Percentiles rank a stretch among this genome's conserved stretches.
Conservation (phyloP, 2,888 invertebrate species). For the Labia minor region DNA sequence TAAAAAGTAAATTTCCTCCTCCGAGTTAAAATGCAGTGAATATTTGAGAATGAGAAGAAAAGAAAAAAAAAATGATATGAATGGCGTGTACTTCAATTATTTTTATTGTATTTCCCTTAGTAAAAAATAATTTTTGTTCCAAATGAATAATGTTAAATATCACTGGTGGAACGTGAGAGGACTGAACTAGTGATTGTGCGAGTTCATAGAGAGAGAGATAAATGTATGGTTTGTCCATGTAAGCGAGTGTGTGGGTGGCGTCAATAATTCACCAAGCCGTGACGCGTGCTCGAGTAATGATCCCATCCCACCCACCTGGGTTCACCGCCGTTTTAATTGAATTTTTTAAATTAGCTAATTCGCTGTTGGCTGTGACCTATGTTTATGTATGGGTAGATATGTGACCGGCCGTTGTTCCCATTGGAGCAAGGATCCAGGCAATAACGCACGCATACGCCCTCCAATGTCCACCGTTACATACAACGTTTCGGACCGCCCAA, state of each 20-base stretch:
- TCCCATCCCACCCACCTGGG: not conserved
- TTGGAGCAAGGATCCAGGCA: not conserved
- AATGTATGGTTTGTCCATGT: not conserved
- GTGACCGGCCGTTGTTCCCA: not conserved
- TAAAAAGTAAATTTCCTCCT: no score
- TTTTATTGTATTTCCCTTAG: no score
- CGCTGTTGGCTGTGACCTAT: slow-evolving; percentile 1
- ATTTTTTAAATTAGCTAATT: slow-evolving; percentile 13
- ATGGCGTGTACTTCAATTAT: no score
- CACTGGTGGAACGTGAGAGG: no score
- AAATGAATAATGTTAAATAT: no score
- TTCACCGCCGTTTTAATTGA: slow-evolving; percentile 13
- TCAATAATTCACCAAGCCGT: slow-evolving; percentile 1
- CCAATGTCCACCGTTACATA: slow-evolving; percentile 5
- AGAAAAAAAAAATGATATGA: no score
- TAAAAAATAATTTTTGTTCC: no score
- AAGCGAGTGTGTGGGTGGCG: not conserved
- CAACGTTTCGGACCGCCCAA: slow-evolving; percentile 13
- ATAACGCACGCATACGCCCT: not conserved
- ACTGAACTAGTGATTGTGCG: not conserved
- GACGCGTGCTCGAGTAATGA: slow-evolving; percentile 7
- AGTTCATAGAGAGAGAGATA: not conserved
- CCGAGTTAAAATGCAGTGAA: no score
- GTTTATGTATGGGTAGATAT: slow-evolving; percentile 3
- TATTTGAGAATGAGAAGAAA: no score